Conservation (phyloP, 1,140 invertebrate genomes). For the Odontomachus brunneus region DNA sequence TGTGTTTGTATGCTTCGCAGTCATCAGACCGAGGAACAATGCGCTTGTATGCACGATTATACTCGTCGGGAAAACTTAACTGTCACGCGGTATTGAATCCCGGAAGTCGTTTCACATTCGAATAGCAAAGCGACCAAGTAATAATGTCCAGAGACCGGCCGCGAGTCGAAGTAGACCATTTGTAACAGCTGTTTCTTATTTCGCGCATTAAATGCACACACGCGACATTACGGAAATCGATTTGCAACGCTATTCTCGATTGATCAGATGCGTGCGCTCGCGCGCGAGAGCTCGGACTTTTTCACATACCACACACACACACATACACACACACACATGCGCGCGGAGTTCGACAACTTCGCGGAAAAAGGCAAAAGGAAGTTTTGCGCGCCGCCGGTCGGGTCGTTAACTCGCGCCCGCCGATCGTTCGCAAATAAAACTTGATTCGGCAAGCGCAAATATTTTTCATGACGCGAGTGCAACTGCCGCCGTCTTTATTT, state of each 20-base stretch:
- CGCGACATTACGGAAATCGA: conserved; percentile 9
- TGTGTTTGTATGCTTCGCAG: too few species aligned
- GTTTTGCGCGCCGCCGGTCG: background rate
- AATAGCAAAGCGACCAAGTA: background rate
- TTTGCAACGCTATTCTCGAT: background rate
- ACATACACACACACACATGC: background rate
- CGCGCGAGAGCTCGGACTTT: background rate
- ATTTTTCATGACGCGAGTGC: conserved; percentile 13
- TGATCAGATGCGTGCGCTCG: background rate
- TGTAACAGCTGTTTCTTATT: background rate
- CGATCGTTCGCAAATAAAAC: conserved; percentile 1
- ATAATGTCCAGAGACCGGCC: background rate
- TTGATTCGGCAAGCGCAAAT: conserved; percentile 30
- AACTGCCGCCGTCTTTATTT: background rate
- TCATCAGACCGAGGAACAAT: background rate
- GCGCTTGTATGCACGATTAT: background rate
- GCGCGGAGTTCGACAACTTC: background rate
- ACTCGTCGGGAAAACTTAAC: background rate
- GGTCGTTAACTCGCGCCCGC: conserved; percentile 30
- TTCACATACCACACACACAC: background rate
- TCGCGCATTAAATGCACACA: conserved; percentile 1
- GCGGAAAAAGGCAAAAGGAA: background rate
- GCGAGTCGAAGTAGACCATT: background rate
- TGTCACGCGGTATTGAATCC: background rate
- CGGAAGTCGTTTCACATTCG: background rate